Percentiles rank a stretch among this genome's conserved stretches.
Evolutionary conservation across 2,888 invertebrate genomes (phyloP).

Genomic region (Pomacea canaliculata): DNA sequence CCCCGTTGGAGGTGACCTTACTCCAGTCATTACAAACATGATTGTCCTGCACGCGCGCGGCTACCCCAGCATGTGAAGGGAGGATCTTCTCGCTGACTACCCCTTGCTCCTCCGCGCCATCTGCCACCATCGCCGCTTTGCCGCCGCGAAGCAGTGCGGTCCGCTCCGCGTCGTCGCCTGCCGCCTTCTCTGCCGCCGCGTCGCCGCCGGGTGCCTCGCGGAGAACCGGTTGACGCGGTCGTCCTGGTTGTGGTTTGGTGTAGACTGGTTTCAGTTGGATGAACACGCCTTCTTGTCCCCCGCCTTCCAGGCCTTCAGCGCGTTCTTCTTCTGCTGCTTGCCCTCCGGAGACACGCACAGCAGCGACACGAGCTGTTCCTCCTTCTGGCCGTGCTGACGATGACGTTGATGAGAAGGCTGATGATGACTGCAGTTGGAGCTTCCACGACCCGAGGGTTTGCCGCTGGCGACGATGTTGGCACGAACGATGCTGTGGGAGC

Average conservation of each 20-base stretch:
- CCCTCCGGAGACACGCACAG: background rate
- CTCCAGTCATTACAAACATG: too few relatives aligned
- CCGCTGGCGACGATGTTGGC: constrained; percentile 2
- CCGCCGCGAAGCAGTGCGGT: too few relatives aligned
- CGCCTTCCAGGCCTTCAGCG: constrained; percentile 2
- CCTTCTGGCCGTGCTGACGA: background rate
- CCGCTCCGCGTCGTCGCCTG: background rate
- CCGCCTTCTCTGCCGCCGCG: background rate
- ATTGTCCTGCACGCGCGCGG: too few relatives aligned
- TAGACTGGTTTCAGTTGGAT: constrained; percentile 1
- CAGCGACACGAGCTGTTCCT: background rate
- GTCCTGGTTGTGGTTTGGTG: background rate
- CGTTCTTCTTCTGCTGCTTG: background rate
- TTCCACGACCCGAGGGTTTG: background rate
- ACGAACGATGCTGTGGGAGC: constrained; percentile 4
- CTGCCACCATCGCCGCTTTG: too few relatives aligned
- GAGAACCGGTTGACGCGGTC: background rate
- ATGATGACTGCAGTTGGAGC: background rate
- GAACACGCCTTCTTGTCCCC: constrained; percentile 2
- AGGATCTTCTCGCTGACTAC: too few relatives aligned
- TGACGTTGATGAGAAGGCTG: background rate
- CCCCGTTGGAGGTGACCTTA: too few relatives aligned
- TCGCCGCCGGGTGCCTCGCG: background rate
- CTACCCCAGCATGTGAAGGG: too few relatives aligned
- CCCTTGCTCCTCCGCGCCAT: too few relatives aligned